Percentiles rank a stretch among this genome's conserved stretches.
Conservation (phyloP, 2,888 invertebrate genomes). For the Taphrorychus bicolor region DNA sequence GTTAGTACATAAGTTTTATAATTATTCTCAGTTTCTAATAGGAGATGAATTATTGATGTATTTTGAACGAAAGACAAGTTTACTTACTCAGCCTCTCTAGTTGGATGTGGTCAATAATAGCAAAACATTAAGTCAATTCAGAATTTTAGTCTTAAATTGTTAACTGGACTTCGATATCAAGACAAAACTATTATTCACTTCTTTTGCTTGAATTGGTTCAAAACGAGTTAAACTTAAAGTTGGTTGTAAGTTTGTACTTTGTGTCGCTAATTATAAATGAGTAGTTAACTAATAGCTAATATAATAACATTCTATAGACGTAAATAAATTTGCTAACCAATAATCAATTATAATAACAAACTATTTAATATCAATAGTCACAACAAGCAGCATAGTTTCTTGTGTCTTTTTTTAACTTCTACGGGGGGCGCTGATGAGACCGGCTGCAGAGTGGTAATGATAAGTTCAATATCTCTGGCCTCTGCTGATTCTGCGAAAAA, state of each 20-base stretch:
- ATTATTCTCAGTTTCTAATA: not conserved
- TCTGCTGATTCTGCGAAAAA: conserved; percentile 71
- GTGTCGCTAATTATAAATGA: not conserved
- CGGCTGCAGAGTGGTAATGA: conserved; percentile 81
- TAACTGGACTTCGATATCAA: no score
- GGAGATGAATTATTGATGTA: no score
- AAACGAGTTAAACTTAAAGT: not conserved
- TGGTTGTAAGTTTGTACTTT: not conserved
- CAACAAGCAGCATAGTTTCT: conserved; percentile 60
- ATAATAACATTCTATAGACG: not conserved
- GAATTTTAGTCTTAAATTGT: no score
- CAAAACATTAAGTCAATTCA: no score
- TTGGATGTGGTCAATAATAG: no score
- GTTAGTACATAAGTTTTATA: no score
- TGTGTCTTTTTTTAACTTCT: conserved; percentile 55
- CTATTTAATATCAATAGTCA: conserved; percentile 50
- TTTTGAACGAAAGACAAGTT: no score
- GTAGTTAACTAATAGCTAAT: not conserved
- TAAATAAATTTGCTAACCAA: not conserved
- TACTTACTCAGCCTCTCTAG: no score
- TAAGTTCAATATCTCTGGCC: conserved; percentile 86
- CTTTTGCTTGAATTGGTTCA: not conserved
- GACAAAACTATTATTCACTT: not conserved
- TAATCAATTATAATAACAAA: conserved; percentile 9
- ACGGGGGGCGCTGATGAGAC: conserved; percentile 61